Base-by-base conservation (phyloP, 2,113 vertebrate genomes). In the Stigmatopora nigra region DNA sequence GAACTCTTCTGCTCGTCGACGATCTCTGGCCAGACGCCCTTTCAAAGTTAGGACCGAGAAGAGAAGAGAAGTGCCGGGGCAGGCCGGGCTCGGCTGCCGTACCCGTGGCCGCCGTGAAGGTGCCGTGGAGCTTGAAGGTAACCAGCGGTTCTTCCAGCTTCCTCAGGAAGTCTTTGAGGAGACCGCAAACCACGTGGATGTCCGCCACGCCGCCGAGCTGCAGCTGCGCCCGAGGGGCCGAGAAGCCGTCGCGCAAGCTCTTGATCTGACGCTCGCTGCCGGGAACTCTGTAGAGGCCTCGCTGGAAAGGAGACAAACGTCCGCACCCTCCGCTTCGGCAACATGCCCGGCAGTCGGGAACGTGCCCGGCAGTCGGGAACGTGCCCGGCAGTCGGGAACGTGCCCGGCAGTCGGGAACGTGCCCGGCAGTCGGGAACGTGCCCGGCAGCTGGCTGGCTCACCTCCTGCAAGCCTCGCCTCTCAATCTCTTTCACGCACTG, bases 151-250 rank as follows among this genome's bases (percentile, higher is more conserved):
- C 94, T 60, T 83, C 84, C 22, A 94, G 90, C 48, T 86, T 92
- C 55, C 93, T 85, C 66, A 95, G 83, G 48, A 95, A 94, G 65
- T 94, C 93, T 65, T 95, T 95, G 67, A 95, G 88, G 15, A 93
- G 75, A 0, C 94, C 92, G 9, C 94, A 95, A 7, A 94, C 80
- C n/a, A 92, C 92, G 0, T 95, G 92, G 74, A 94, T 77, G 46
- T 95, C 92, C 0, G 87, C 64, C 36, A 94, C 90, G 0, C 81
- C 82, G 20, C 82, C 17, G 1, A 94, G 90, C 0, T 84, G 67
- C 2, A 88, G 76, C 0, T 2, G 46, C 0, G 73, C 76, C 60
- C 90, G 91, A 0, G 87, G 82, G 16, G 19, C 78, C 59, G 92
- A n/a, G 67, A 90, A 90, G 3, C 79, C 84, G 36, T 81, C 85